Conservation (phyloP, 2,888 invertebrate species). For the Drosophila affinis region DNA sequence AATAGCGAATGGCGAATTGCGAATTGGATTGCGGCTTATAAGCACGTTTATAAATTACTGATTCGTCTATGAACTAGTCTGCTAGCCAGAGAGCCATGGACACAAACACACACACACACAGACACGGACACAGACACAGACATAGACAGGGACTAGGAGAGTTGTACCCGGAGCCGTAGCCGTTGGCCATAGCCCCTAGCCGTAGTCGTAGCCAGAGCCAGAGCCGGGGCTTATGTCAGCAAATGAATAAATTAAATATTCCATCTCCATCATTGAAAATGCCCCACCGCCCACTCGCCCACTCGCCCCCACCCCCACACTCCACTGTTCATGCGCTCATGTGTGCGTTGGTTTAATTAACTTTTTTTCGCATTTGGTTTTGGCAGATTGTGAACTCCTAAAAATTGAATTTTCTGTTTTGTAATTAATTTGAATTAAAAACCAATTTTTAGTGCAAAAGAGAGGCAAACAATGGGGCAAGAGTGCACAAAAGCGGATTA, state of each 20-base stretch:
- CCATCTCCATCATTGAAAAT: constrained; percentile 55
- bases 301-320: background rate
- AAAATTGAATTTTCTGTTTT: constrained; percentile 44
- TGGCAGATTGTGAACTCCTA: constrained; percentile 21
- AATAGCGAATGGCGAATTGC: constrained; percentile 58
- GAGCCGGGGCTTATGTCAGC: constrained; percentile 40
- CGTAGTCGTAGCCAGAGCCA: background rate
- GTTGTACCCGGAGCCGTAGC: background rate
- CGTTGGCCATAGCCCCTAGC: too few species aligned
- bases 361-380: constrained; percentile 29
- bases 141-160: background rate
- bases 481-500: background rate
- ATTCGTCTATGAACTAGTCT: constrained; percentile 52
- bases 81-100: background rate
- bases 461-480: background rate
- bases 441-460: constrained; percentile 13
- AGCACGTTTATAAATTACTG: constrained; percentile 76
- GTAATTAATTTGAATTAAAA: constrained; percentile 48
- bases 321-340: constrained; percentile 1
- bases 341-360: constrained; percentile 52
- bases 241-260: constrained; percentile 73
- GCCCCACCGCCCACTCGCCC: constrained; percentile 24
- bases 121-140: background rate
- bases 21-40: constrained; percentile 76
- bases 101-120: background rate